Evolutionary conservation across 2,113 vertebrate species (phyloP), one percentile per base, ranked within the genome.

Genomic region (Platycercus adscitus): DNA sequence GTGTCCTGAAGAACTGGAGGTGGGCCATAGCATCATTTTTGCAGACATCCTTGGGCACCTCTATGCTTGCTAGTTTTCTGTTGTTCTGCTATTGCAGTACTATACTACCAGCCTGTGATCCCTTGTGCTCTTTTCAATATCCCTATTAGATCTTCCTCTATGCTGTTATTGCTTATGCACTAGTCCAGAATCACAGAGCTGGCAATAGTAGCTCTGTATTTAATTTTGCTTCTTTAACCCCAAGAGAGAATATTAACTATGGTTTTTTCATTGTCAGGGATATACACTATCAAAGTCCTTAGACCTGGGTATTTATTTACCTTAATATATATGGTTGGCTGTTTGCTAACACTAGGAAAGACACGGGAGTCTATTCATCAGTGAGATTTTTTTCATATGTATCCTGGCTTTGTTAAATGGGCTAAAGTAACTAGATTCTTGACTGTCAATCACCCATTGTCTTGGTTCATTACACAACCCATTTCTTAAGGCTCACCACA

Each of bases 401-500:
- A 56, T 81, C 47, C 52, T 68, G 47, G 69, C 72, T 91, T 89
- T 3, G 3, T 66, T 92, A 83, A 87, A 89, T 71, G 56, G 50
- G 52, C 78, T 61, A 89, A 83, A 92, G 50, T 64, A 80, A 31
- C 19, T 84, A 66, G 89, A 93, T 85, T 84, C 47, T 95, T 79
- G 35, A n/a, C 77, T 95, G 93, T 92, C 91, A 93, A 71, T 95
- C 94, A 91, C 24, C 39, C 65, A 81, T 93, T 97, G 80, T 91
- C 81, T 91, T 91, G 73, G 17, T 87, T 95, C 65, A 84, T 92
- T 97, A 72, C 72, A 81, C 72, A 92, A 71, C 68, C 47, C 33
- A 84, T 89, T 95, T 95, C 83, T 95, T 95, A 92, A 86, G 86
- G 64, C 89, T 91, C 43, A 29, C 69, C 84, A 31, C 93, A 94